Percentiles rank a stretch among this genome's conserved stretches.
Conservation (phyloP, 2,113 vertebrate genomes). For the Balaeniceps rex region DNA sequence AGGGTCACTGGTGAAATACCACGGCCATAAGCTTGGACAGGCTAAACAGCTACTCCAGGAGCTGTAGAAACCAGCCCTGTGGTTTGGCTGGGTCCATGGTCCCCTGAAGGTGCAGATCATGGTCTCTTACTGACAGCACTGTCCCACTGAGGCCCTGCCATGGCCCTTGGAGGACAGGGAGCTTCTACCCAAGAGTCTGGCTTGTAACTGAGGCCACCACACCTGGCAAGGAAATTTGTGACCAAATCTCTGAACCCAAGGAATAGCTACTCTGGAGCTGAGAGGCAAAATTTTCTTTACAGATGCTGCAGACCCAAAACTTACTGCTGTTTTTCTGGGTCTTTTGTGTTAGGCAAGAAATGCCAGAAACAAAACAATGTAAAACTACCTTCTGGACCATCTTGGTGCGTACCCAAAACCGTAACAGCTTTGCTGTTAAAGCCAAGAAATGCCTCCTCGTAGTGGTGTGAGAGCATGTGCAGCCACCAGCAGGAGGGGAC, state of each 20-base stretch:
- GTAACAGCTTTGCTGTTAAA: background rate
- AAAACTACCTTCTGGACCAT: background rate
- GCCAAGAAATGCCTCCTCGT: background rate
- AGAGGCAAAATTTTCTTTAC: background rate
- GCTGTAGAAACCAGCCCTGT: background rate
- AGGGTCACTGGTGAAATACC: background rate
- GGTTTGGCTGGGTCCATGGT: fast-evolving
- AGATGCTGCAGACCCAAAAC: background rate
- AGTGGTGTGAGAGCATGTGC: background rate
- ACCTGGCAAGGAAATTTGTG: background rate
- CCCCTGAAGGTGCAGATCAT: background rate
- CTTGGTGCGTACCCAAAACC: background rate
- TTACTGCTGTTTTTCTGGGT: background rate
- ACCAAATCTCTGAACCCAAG: background rate
- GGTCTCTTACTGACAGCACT: background rate
- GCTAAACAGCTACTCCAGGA: background rate
- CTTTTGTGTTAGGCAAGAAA: background rate
- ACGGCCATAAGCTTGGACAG: background rate
- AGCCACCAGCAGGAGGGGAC: background rate
- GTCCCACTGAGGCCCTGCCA: too few species aligned
- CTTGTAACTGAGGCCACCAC: background rate
- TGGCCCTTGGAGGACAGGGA: background rate
- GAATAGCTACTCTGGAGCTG: background rate
- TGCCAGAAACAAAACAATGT: background rate
- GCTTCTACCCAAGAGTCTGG: background rate